Conservation (phyloP, 2,888 invertebrate genomes). For the Parnassius mnemosyne region DNA sequence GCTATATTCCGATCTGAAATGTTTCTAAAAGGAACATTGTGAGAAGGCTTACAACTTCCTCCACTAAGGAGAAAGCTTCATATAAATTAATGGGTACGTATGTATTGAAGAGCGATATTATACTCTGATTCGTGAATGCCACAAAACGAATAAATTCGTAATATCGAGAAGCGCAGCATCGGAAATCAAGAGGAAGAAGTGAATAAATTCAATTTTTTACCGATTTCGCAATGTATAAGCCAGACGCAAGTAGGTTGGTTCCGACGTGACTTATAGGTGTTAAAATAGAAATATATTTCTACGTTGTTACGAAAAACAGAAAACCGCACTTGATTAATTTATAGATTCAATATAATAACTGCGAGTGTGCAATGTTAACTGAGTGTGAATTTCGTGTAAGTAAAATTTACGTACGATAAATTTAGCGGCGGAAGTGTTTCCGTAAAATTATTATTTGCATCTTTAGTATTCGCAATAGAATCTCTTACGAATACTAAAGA, state of each 20-base stretch:
- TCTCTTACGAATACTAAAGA: constrained; percentile 58
- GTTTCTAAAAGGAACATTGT: too few species aligned
- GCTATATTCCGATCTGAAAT: too few species aligned
- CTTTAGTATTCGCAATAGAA: constrained; percentile 2
- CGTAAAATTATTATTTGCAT: constrained; percentile 5
- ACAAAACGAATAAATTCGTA: too few species aligned
- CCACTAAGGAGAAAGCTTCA: too few species aligned
- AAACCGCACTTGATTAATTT: constrained; percentile 7
- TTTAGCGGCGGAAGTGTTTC: constrained; percentile 18
- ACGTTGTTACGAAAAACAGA: constrained; percentile 10
- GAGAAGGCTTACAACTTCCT: too few species aligned
- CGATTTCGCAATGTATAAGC: not conserved
- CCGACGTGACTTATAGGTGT: constrained; percentile 4
- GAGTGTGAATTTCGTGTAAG: not conserved
- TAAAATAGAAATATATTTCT: constrained; percentile 7
- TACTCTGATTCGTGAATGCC: too few species aligned
- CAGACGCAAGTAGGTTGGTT: not conserved
- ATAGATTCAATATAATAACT: constrained; percentile 1
- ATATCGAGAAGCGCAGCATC: too few species aligned
- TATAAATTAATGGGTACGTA: too few species aligned
- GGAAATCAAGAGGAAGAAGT: too few species aligned
- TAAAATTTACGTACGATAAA: not conserved
- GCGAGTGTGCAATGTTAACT: not conserved
- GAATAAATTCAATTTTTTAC: not conserved
- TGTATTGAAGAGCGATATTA: too few species aligned